Evolutionary conservation across 2,113 vertebrate genomes (phyloP).

Genomic region (Daphoenositta chrysoptera): DNA sequence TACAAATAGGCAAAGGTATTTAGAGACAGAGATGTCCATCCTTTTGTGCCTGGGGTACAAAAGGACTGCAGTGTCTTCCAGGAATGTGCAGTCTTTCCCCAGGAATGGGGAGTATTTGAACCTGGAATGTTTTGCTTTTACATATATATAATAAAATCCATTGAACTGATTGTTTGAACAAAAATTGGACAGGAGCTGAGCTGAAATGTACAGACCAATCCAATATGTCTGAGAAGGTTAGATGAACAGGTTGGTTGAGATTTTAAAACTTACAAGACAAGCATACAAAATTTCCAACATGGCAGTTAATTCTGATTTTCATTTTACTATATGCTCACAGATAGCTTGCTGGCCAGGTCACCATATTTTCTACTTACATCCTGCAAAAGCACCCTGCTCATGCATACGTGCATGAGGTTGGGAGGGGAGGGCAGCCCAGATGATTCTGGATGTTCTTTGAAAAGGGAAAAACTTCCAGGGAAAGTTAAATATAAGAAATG

Average conservation of each 20-base stretch:
- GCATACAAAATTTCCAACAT: neutral
- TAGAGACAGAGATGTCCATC: neutral
- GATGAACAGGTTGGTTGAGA: neutral
- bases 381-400: neutral
- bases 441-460: neutral
- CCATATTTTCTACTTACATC: neutral
- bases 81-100: neutral
- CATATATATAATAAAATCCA: neutral
- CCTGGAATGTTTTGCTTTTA: neutral
- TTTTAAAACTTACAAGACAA: neutral
- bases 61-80: neutral
- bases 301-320: neutral
- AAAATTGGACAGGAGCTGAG: neutral
- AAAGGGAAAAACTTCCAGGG: neutral
- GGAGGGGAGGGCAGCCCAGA: neutral
- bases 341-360: neutral
- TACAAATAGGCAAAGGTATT: neutral
- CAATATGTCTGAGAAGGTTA: neutral
- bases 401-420: fast-evolving
- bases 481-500: neutral
- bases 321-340: neutral
- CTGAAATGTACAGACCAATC: neutral
- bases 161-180: neutral
- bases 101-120: neutral
- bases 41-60: neutral